These are phyloP conservation scores for Mormyrus lacerda DNA, from an alignment of 2,113 vertebrate genomes.

Conservation along the genomic window DNA sequence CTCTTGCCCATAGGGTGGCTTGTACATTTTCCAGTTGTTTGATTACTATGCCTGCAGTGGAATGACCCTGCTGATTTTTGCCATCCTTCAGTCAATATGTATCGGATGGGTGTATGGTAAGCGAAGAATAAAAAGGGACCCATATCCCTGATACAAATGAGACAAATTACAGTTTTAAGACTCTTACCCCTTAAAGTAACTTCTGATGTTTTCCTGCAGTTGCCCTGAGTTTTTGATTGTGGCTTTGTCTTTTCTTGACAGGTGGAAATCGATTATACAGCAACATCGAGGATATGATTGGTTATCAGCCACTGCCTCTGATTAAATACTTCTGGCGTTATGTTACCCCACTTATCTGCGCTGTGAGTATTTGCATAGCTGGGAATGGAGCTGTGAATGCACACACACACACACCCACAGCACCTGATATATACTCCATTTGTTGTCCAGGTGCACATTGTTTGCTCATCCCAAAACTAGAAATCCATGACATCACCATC, in stretches of 20 bases:
- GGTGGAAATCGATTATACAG: slow-evolving; percentile 82
- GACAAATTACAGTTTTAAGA: background rate
- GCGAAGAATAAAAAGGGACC: slow-evolving; percentile 35
- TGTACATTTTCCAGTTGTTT: slow-evolving; percentile 93
- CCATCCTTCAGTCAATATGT: slow-evolving; percentile 74
- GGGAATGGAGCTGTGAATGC: background rate
- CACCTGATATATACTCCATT: background rate
- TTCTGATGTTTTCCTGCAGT: background rate
- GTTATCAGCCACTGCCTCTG: slow-evolving; percentile 72
- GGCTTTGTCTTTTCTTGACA: slow-evolving; percentile 31
- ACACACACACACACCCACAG: background rate
- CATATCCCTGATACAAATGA: background rate
- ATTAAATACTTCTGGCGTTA: slow-evolving; percentile 85
- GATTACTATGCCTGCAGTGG: slow-evolving; percentile 92
- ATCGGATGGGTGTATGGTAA: slow-evolving; percentile 90
- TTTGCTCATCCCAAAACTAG: background rate
- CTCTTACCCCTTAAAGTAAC: background rate
- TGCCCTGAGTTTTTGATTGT: background rate
- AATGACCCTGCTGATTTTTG: slow-evolving; percentile 79
- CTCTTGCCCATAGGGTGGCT: slow-evolving; percentile 69
- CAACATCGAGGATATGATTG: slow-evolving; percentile 92
- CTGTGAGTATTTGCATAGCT: slow-evolving; percentile 59
- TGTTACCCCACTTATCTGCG: slow-evolving; percentile 77
- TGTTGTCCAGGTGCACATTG: background rate
- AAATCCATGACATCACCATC: background rate